Evolutionary conservation across 1,140 invertebrate genomes (phyloP), one percentile per base, ranked within the genome.

Genomic region (Brachionus rotundiformis): DNA sequence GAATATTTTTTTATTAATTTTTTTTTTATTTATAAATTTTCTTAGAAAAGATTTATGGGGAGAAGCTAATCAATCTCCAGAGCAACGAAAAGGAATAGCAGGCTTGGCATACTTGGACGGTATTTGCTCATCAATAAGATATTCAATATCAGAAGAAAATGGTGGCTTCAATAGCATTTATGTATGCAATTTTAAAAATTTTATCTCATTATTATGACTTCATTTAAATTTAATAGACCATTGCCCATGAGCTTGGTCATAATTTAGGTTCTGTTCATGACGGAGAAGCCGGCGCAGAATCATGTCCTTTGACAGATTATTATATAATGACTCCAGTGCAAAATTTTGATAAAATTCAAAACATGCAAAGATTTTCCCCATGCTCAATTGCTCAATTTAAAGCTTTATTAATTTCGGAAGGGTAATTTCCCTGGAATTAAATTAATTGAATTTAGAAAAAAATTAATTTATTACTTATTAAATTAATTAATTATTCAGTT

Each of bases 211-310:
- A 31, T 39, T 0, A 76, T 44, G 0, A 27, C 10, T 31, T 2
- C 1, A 76, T 0, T 47, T 31, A 16, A 33, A 33, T 19, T 33
- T 25, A n/a, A 27, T 19, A 79, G 76, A 63, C 19, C 5, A 63
- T 79, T 27, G 76, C 76, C 29, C 76, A 79, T 79, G 76, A 79
- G 16, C 29, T 79, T 44, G 76, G 76, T 54, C 76, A 79, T 29
- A 79, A 79, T 54, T 79, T 79, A 27, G 76, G 76, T 11, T 54
- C 76, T 29, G 36, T 59, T 59, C 76, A 79, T 63, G 76, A 79
- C 39, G 76, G 76, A 19, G 76, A 79, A 27, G 6, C 76, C 16
- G 44, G 13, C 5, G 54, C 76, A 27, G 16, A 13, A 10, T 1
- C n/a, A 10, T 79, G 76, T 59, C 54, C 76, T 31, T 11, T 19